These are phyloP conservation scores for Euborellia annulipes DNA, from an alignment of 1,140 invertebrate genomes.

Conservation along the genomic window DNA sequence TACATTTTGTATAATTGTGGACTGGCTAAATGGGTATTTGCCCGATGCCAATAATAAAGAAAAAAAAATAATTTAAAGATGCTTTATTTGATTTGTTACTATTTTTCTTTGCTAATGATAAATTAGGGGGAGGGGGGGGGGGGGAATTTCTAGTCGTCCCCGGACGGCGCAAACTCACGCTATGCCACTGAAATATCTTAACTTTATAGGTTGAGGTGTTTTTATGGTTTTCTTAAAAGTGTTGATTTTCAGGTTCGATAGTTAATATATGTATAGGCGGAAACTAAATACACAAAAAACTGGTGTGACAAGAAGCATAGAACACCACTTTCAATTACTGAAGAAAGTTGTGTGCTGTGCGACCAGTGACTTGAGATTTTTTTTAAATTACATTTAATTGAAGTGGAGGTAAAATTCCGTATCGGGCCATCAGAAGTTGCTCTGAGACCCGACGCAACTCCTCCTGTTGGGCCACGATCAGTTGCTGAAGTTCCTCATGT, in stretches of 20 bases:
- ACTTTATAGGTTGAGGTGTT: no score
- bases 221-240: not conserved
- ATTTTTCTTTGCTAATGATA: no score
- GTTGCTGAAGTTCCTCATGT: conserved; percentile 66
- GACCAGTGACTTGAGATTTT: conserved; percentile 1
- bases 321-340: not conserved
- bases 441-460: conserved; percentile 68
- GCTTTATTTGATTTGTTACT: no score
- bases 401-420: conserved; percentile 51
- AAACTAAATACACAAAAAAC: not conserved
- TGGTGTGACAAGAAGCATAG: not conserved
- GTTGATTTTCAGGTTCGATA: not conserved
- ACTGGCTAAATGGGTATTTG: no score
- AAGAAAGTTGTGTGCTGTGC: not conserved
- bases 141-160: no score
- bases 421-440: conserved; percentile 65
- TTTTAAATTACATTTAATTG: conserved; percentile 34
- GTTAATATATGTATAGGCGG: not conserved
- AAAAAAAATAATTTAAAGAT: no score
- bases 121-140: no score
- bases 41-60: no score
- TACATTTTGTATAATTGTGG: no score
- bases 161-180: no score
- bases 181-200: no score
- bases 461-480: conserved; percentile 73